A percentile compares a stretch with the other conserved stretches of the same genome.
phyloP scores from a whole-genome alignment of 1,140 invertebrate genomes.

The Caenorhabditis inopinata region DNA sequence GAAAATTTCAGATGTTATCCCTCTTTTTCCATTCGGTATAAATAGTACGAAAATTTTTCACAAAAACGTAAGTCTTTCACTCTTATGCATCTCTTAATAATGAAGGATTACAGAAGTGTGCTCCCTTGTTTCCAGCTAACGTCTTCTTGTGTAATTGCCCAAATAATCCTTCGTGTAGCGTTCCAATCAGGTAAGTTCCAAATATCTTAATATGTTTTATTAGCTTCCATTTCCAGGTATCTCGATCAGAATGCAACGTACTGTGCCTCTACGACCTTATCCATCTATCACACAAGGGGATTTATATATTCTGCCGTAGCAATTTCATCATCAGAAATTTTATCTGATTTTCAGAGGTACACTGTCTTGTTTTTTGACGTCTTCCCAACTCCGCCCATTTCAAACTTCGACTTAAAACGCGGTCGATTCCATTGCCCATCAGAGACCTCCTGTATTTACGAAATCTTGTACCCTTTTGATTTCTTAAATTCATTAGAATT shows the following conservation, averaged over 20 bases:
- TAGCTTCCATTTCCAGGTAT: neutral
- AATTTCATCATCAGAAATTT: neutral
- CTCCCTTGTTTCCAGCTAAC: neutral
- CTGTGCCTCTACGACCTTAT: neutral
- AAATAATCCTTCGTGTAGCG: neutral
- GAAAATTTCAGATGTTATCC: neutral
- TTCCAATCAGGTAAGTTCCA: neutral
- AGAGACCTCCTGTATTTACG: neutral
- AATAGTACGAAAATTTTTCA: neutral
- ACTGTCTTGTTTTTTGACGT: neutral
- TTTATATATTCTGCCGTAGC: neutral
- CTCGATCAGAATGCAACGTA: neutral
- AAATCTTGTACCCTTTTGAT: conserved; percentile 14
- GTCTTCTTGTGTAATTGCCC: neutral
- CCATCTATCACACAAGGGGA: neutral
- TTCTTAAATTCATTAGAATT: neutral
- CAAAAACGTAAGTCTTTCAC: too few relatives aligned
- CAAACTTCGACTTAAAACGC: neutral
- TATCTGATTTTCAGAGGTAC: neutral
- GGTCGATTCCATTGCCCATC: conserved; percentile 29
- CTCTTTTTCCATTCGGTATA: neutral
- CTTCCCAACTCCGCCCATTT: neutral
- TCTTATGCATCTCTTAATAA: neutral
- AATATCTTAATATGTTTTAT: neutral
- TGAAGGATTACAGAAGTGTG: neutral